A percentile compares a stretch with the other conserved stretches of the same genome.
phyloP scores from a whole-genome alignment of 2,113 vertebrate genomes.

The Spermophilus dauricus region DNA sequence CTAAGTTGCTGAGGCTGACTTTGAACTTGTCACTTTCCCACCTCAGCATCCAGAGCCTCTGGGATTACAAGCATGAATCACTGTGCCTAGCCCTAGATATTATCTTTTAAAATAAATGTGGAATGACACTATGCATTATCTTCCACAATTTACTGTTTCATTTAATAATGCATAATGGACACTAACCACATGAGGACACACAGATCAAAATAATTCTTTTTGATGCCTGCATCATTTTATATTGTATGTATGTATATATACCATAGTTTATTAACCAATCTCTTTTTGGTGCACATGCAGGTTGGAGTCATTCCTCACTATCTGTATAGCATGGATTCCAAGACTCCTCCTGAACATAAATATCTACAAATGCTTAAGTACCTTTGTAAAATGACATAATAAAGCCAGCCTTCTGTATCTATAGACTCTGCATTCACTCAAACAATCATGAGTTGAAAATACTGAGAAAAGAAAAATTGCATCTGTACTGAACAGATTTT shows the following conservation, averaged over 20 bases:
- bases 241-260: neutral
- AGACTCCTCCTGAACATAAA: neutral
- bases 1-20: no score
- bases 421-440: neutral
- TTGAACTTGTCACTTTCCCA: no score
- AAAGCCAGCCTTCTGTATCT: neutral
- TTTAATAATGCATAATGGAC: neutral
- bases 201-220: neutral
- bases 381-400: neutral
- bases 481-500: neutral
- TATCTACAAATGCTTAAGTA: neutral
- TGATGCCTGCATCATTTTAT: neutral
- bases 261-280: neutral
- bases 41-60: no score
- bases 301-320: neutral
- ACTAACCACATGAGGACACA: neutral
- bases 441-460: neutral
- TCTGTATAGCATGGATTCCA: neutral
- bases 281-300: neutral
- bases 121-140: neutral
- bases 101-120: neutral
- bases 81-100: neutral
- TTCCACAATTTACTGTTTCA: neutral
- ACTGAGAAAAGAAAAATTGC: neutral
- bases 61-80: neutral